Evolutionary conservation across 2,888 invertebrate genomes (phyloP).

Genomic region (Crocallis elinguaria): DNA sequence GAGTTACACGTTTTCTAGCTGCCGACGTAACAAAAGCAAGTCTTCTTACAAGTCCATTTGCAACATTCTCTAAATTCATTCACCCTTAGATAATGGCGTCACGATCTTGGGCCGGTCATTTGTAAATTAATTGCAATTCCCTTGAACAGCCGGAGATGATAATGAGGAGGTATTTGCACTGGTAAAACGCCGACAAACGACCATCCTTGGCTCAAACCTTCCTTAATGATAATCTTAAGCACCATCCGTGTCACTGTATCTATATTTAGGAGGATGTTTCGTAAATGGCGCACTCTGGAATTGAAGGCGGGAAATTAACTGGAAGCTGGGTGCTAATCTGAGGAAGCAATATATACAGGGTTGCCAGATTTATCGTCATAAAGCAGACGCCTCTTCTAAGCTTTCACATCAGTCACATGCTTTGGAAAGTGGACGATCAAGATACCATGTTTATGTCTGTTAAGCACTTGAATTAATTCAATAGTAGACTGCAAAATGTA

Average conservation of each 20-base stretch:
- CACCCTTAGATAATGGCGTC: not conserved
- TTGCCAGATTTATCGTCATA: constrained; percentile 4
- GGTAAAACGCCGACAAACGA: constrained; percentile 11
- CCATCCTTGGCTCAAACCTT: constrained; percentile 1
- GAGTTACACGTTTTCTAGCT: too few relatives aligned
- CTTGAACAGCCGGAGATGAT: not conserved
- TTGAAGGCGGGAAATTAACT: constrained; percentile 69
- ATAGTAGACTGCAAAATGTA: too few relatives aligned
- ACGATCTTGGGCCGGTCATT: not conserved
- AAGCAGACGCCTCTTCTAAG: not conserved
- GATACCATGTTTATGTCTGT: too few relatives aligned
- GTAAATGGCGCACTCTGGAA: constrained; percentile 50
- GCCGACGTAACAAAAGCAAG: too few relatives aligned
- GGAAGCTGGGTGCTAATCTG: constrained; percentile 66
- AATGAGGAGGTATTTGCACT: constrained; percentile 11
- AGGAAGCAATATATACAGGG: constrained; percentile 61
- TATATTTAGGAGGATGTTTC: constrained; percentile 48
- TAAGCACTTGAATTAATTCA: too few relatives aligned
- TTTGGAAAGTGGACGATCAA: not conserved
- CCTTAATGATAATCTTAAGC: constrained; percentile 18
- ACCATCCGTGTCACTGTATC: constrained; percentile 26
- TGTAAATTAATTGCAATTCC: constrained; percentile 3
- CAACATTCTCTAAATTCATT: too few relatives aligned
- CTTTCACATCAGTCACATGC: not conserved
- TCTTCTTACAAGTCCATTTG: too few relatives aligned